These are phyloP conservation scores for Sinocyclocheilus anophthalmus DNA, from an alignment of 2,113 vertebrate genomes.

Conservation along the genomic window DNA sequence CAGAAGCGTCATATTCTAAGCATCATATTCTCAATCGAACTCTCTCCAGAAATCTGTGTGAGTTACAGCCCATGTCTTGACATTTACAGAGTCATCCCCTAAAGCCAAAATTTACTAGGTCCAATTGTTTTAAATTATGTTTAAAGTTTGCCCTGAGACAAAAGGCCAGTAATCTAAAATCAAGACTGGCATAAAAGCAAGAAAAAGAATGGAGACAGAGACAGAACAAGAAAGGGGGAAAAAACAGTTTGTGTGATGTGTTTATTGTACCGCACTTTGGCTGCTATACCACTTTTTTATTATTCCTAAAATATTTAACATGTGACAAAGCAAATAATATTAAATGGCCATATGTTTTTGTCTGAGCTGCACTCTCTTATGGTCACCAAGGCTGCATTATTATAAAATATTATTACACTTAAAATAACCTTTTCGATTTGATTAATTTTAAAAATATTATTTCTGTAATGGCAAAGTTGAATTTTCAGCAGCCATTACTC, in stretches of 20 bases:
- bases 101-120: conserved; percentile 60
- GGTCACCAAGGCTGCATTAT: background rate
- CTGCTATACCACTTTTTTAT: background rate
- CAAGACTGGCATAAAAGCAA: conserved; percentile 47
- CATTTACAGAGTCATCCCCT: conserved; percentile 53
- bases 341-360: background rate
- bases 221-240: background rate
- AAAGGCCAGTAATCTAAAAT: conserved; percentile 56
- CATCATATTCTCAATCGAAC: conserved; percentile 46
- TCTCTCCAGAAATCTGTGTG: conserved; percentile 56
- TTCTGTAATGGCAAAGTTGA: no score
- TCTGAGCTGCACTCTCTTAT: background rate
- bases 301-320: background rate
- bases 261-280: conserved; percentile 37
- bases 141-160: conserved; percentile 55
- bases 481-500: no score
- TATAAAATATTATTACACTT: background rate
- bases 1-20: conserved; percentile 41
- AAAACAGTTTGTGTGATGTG: conserved; percentile 7
- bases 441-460: background rate
- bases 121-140: conserved; percentile 68
- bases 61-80: conserved; percentile 58
- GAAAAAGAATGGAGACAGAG: conserved; percentile 38
- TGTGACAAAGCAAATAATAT: background rate
- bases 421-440: background rate